A percentile compares a stretch with the other conserved stretches of the same genome.
Evolutionary conservation across 2,113 vertebrate genomes (phyloP).

Genomic region (Ageneiosus marmoratus): DNA sequence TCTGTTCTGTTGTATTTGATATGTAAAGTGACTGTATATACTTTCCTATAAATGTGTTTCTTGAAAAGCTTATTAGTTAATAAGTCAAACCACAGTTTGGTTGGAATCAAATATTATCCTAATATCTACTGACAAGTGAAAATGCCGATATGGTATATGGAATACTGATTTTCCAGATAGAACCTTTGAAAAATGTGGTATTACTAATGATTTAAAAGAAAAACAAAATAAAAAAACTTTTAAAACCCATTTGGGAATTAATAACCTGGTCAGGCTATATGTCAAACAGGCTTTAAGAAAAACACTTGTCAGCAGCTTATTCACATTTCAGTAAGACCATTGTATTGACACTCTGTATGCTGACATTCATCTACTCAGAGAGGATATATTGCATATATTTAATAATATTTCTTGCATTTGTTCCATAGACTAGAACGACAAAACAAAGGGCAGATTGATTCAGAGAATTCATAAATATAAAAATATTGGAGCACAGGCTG

Average conservation of each 20-base stretch:
- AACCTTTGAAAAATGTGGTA: not conserved
- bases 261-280: not conserved
- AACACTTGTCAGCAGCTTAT: not conserved
- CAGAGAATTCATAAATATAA: constrained; percentile 46
- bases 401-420: constrained; percentile 11
- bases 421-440: constrained; percentile 23
- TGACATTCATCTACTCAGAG: constrained; percentile 4
- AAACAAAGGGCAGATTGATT: constrained; percentile 35
- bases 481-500: constrained; percentile 29
- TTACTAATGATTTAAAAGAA: not conserved
- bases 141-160: not conserved
- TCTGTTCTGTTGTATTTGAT: not conserved
- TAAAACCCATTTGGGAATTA: not conserved
- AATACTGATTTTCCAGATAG: not conserved
- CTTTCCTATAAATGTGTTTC: not conserved
- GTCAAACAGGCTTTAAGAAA: constrained; percentile 18
- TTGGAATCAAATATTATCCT: not conserved
- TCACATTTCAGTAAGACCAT: not conserved
- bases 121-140: not conserved
- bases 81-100: not conserved
- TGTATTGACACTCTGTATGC: constrained; percentile 25
- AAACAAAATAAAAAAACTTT: no score
- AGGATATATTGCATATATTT: constrained; percentile 2
- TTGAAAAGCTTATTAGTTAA: not conserved
- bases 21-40: not conserved